These are phyloP conservation scores for Meteorus cinctellus DNA, from an alignment of 2,888 invertebrate species.

Conservation along the genomic window DNA sequence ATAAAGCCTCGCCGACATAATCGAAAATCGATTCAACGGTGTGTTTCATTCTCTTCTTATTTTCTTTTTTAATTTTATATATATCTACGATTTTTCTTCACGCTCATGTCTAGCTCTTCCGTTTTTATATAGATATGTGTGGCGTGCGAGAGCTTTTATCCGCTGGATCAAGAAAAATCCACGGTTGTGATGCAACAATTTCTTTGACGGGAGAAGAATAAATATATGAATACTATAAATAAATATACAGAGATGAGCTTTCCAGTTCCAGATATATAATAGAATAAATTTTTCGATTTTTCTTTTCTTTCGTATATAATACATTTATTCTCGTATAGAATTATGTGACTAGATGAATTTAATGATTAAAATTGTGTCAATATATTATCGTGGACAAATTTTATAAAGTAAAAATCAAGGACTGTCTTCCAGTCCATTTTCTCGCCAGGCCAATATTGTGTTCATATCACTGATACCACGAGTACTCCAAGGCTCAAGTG, in stretches of 20 bases:
- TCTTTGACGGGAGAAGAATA: conserved; percentile 41
- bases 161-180: conserved; percentile 55
- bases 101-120: conserved; percentile 38
- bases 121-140: conserved; percentile 44
- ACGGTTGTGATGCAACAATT: conserved; percentile 54
- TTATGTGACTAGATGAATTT: background rate
- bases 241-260: conserved; percentile 14
- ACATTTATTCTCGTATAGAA: background rate
- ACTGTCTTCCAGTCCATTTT: conserved; percentile 75
- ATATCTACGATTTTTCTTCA: conserved; percentile 17
- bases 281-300: background rate
- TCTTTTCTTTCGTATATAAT: background rate
- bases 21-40: conserved; percentile 60
- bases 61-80: conserved; percentile 24
- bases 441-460: conserved; percentile 79
- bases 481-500: conserved; percentile 84
- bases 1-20: conserved; percentile 58
- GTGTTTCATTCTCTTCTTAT: conserved; percentile 41
- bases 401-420: conserved; percentile 66
- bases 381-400: conserved; percentile 3
- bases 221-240: conserved; percentile 23
- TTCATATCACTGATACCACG: conserved; percentile 82
- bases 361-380: background rate
- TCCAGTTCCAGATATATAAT: conserved; percentile 36
- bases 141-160: conserved; percentile 57